phyloP scores from a whole-genome alignment of 2,113 vertebrate genomes.

The Podilymbus podiceps region DNA sequence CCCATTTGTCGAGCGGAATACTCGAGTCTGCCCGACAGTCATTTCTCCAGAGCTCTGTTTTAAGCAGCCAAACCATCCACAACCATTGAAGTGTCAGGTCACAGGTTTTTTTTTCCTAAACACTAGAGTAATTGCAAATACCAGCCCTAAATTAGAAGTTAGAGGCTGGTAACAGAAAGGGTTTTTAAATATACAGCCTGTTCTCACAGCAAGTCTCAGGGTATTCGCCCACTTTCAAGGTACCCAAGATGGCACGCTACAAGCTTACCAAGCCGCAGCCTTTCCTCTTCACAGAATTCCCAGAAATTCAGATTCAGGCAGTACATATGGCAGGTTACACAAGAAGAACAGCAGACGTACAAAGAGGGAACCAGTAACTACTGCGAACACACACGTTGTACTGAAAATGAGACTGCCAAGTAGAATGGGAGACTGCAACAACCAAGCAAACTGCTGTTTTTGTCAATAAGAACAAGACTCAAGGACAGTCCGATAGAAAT shows the following conservation, averaged over 20 bases:
- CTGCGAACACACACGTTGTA: rapidly evolving
- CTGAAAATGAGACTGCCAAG: not conserved
- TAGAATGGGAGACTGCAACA: not conserved
- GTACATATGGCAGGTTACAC: not conserved
- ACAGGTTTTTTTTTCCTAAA: not conserved
- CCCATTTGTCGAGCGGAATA: not conserved
- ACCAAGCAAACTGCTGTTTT: not conserved
- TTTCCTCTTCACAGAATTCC: not conserved
- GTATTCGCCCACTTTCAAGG: not conserved
- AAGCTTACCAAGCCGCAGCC: not conserved
- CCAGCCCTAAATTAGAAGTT: not conserved
- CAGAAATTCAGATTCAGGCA: not conserved
- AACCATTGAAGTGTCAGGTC: not conserved
- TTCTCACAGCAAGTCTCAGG: not conserved
- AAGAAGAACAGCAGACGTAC: not conserved
- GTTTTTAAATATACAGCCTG: not conserved
- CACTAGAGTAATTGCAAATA: not conserved
- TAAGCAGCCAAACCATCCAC: not conserved
- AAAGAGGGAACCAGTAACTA: not conserved
- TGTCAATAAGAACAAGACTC: not conserved
- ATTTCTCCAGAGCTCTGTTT: not conserved
- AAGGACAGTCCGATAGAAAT: not conserved
- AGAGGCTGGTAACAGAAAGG: not conserved
- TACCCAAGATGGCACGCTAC: not conserved
- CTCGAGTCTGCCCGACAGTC: rapidly evolving